A percentile compares a stretch with the other conserved stretches of the same genome.
phyloP scores from a whole-genome alignment of 2,888 invertebrate species.

The Brachyopa scutellaris region DNA sequence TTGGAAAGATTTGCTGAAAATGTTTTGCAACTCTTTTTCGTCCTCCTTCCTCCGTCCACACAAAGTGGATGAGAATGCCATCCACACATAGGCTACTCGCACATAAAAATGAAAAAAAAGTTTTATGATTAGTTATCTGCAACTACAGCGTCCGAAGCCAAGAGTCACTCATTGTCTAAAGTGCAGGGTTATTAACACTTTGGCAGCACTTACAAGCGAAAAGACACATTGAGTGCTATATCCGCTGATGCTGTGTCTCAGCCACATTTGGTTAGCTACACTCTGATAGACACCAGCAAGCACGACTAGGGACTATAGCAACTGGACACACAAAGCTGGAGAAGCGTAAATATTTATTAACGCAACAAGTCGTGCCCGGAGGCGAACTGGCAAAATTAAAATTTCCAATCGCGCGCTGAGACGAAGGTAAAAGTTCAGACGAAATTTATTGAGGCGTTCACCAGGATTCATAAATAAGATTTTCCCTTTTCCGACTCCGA shows the following conservation, averaged over 20 bases:
- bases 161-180: conserved; percentile 45
- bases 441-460: conserved; percentile 53
- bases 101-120: conserved; percentile 7
- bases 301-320: too few species aligned
- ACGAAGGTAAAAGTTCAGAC: conserved; percentile 38
- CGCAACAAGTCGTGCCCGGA: conserved; percentile 56
- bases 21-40: too few species aligned
- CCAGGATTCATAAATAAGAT: conserved; percentile 43
- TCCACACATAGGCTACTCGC: conserved; percentile 6
- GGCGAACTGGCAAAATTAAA: conserved; percentile 50
- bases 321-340: conserved; percentile 3
- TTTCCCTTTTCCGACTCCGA: conserved; percentile 24
- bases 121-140: conserved; percentile 68
- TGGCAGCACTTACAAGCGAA: conserved; percentile 48
- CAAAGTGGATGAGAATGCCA: conserved; percentile 16
- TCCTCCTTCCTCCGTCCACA: not conserved
- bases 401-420: conserved; percentile 48
- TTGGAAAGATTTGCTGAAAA: conserved; percentile 64
- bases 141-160: conserved; percentile 15
- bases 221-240: conserved; percentile 40
- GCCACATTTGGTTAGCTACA: too few species aligned
- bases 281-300: too few species aligned
- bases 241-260: conserved; percentile 17
- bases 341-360: conserved; percentile 62
- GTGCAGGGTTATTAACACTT: conserved; percentile 66